These are phyloP conservation scores for Andricus grossulariae DNA, from an alignment of 1,140 invertebrate species.

Conservation along the genomic window DNA sequence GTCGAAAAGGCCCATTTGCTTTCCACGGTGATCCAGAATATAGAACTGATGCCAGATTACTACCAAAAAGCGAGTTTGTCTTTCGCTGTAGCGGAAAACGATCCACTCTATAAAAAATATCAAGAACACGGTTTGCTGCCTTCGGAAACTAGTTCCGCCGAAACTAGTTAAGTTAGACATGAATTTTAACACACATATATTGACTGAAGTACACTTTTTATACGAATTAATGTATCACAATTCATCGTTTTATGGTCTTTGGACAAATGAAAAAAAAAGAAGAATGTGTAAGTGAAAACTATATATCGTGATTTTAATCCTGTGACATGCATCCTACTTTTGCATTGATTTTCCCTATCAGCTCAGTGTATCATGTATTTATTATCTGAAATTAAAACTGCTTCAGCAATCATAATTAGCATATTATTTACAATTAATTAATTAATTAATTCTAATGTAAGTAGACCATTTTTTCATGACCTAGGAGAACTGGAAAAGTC, in stretches of 20 bases:
- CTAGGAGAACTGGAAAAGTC: too few species aligned
- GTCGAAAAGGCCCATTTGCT: conserved; percentile 91
- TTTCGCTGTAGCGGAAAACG: conserved; percentile 82
- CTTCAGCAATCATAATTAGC: too few species aligned
- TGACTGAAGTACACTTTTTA: neutral
- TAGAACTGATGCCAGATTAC: conserved; percentile 88
- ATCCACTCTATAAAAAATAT: conserved; percentile 66
- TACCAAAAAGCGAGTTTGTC: conserved; percentile 89
- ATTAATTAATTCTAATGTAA: too few species aligned
- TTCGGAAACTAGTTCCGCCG: conserved; percentile 36
- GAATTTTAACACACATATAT: conserved; percentile 29
- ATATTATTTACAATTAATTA: too few species aligned
- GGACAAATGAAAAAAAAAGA: neutral
- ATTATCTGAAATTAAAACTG: too few species aligned
- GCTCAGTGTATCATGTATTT: too few species aligned
- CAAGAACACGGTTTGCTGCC: conserved; percentile 59
- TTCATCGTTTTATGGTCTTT: conserved; percentile 39
- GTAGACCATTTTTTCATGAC: too few species aligned
- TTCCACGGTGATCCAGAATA: conserved; percentile 92
- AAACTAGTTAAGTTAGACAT: conserved; percentile 37
- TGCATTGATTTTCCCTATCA: too few species aligned
- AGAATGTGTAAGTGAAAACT: too few species aligned
- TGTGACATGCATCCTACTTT: too few species aligned
- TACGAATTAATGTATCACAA: conserved; percentile 43
- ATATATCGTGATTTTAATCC: too few species aligned